Evolutionary conservation across 2,888 invertebrate genomes (phyloP).

Genomic region (Meiosimyza decipiens): DNA sequence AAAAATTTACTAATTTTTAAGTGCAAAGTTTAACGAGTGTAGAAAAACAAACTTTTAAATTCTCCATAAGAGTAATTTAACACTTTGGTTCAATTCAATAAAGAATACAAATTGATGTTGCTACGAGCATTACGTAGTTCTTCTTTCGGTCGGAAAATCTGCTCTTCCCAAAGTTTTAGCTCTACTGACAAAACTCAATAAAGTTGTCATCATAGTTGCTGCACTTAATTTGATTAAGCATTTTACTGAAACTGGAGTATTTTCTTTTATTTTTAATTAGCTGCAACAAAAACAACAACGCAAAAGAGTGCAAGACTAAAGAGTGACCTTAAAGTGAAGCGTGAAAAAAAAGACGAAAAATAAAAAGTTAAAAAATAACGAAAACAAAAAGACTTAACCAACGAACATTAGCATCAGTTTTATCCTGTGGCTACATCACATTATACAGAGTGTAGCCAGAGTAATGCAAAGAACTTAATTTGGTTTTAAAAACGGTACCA

Average conservation of each 20-base stretch:
- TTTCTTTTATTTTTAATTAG: constrained; percentile 23
- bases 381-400: constrained; percentile 8
- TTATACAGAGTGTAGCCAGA: constrained; percentile 10
- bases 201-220: background rate
- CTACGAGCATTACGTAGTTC: no score
- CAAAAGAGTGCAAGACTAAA: background rate
- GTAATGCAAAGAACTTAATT: constrained; percentile 31
- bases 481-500: constrained; percentile 25
- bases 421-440: constrained; percentile 29
- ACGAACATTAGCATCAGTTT: constrained; percentile 30
- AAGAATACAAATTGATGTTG: no score
- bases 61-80: no score
- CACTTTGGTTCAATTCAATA: no score
- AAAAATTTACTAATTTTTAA: no score
- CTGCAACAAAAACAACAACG: constrained; percentile 1
- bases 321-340: background rate
- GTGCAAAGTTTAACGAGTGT: no score
- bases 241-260: constrained; percentile 16
- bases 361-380: background rate
- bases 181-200: constrained; percentile 4
- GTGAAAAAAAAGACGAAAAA: background rate
- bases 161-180: no score
- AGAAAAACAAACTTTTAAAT: no score
- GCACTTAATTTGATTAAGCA: constrained; percentile 27
- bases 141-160: no score